A percentile compares a stretch with the other conserved stretches of the same genome.
phyloP scores from a whole-genome alignment of 2,797 vertebrate species.

The Schizopygopsis malacanthus region DNA sequence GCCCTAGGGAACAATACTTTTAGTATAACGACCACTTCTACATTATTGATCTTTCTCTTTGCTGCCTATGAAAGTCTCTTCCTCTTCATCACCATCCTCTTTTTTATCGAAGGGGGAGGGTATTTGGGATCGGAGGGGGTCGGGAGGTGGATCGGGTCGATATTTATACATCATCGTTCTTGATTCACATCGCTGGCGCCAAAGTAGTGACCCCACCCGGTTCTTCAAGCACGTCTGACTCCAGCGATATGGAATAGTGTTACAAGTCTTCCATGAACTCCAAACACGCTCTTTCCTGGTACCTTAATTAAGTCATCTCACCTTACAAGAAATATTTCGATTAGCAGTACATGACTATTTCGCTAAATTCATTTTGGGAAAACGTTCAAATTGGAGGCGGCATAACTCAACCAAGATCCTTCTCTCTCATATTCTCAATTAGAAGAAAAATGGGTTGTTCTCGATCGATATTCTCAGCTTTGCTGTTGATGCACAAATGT shows the following conservation, averaged over 20 bases:
- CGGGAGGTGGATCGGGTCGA: conserved; percentile 66
- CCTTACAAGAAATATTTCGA: conserved; percentile 10
- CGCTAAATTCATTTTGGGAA: conserved; percentile 1
- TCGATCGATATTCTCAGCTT: conserved; percentile 45
- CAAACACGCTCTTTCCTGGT: conserved; percentile 23
- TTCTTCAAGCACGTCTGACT: conserved; percentile 39
- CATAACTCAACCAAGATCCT: background rate
- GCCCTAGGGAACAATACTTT: conserved; percentile 78
- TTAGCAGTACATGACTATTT: conserved; percentile 13
- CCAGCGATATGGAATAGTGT: conserved; percentile 40
- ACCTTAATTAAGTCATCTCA: conserved; percentile 31
- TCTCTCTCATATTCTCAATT: conserved; percentile 26
- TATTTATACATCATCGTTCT: conserved; percentile 75
- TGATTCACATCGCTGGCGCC: conserved; percentile 61
- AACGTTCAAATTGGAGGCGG: background rate
- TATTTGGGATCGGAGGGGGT: conserved; percentile 51
- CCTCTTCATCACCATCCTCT: conserved; percentile 74
- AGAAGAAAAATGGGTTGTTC: conserved; percentile 23
- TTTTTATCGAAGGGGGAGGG: conserved; percentile 65
- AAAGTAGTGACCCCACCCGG: conserved; percentile 45
- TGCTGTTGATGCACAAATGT: conserved; percentile 18
- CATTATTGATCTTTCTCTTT: conserved; percentile 76
- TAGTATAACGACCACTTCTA: conserved; percentile 81
- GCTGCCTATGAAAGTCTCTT: conserved; percentile 39
- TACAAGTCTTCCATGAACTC: conserved; percentile 35